Evolutionary conservation across 1,140 invertebrate species (phyloP).

Genomic region (Camponotus floridanus): DNA sequence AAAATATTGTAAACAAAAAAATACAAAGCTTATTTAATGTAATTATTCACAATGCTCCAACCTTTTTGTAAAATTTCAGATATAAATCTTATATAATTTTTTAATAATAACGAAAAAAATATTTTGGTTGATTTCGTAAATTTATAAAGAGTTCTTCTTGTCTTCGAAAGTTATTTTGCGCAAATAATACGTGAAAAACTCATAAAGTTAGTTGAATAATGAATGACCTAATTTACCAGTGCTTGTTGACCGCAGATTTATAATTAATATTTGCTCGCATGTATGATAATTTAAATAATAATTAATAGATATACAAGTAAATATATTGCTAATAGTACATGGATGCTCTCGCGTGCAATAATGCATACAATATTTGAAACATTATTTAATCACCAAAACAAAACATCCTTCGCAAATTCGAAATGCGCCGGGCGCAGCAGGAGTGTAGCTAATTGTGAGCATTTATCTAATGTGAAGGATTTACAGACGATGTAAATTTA

Average conservation of each 20-base stretch:
- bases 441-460: conserved; percentile 78
- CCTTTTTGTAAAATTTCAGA: background rate
- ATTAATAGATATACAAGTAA: conserved; percentile 39
- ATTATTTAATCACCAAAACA: conserved; percentile 58
- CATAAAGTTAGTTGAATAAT: background rate
- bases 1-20: conserved; percentile 20
- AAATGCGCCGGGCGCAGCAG: conserved; percentile 40
- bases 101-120: background rate
- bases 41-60: background rate
- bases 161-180: background rate
- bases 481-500: conserved; percentile 81
- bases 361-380: conserved; percentile 25
- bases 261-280: background rate
- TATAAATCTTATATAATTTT: background rate
- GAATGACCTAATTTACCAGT: conserved; percentile 22
- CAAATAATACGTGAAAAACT: background rate
- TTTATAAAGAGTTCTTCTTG: background rate
- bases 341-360: background rate
- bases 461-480: conserved; percentile 82
- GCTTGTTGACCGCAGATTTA: conserved; percentile 1
- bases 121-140: background rate
- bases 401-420: conserved; percentile 42
- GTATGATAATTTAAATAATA: conserved; percentile 32
- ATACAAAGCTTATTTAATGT: background rate
- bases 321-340: conserved; percentile 23